Evolutionary conservation across 2,888 invertebrate species (phyloP).

Genomic region (Strigamia transsilvanica): DNA sequence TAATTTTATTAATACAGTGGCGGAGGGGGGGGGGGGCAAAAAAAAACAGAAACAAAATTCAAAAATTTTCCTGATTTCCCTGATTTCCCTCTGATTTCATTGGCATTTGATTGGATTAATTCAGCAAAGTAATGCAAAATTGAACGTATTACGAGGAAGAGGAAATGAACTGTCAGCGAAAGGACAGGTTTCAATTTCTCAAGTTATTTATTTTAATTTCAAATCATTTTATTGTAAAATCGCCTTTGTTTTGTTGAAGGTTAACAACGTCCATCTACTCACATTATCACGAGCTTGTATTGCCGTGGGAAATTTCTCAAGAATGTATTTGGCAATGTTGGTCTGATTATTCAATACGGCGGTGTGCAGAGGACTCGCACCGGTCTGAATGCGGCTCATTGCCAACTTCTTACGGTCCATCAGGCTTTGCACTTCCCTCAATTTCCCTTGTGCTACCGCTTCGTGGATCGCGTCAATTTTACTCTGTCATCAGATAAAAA

Average conservation of each 20-base stretch:
- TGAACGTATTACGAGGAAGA: background rate
- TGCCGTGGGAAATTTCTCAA: slow-evolving; percentile 63
- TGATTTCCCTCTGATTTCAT: too few relatives aligned
- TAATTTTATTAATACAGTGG: too few relatives aligned
- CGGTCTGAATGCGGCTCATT: slow-evolving; percentile 59
- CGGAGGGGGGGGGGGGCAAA: too few relatives aligned
- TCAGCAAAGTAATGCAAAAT: background rate
- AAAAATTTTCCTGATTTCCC: too few relatives aligned
- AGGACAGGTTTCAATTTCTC: background rate
- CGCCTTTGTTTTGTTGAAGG: background rate
- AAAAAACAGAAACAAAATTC: background rate
- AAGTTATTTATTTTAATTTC: background rate
- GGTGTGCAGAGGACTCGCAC: slow-evolving; percentile 64
- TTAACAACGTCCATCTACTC: slow-evolving; percentile 53
- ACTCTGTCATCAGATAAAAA: slow-evolving; percentile 68
- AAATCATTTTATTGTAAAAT: background rate
- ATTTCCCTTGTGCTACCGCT: slow-evolving; percentile 83
- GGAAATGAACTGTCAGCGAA: background rate
- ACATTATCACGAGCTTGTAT: slow-evolving; percentile 65
- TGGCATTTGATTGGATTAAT: background rate
- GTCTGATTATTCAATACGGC: slow-evolving; percentile 64
- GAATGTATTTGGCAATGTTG: slow-evolving; percentile 63
- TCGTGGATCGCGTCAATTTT: slow-evolving; percentile 89
- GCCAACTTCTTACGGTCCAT: slow-evolving; percentile 80
- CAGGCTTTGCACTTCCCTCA: slow-evolving; percentile 83